Evolutionary conservation across 92 coral and sea anemone genomes (phyloP).

Genomic region (Epizoanthus illoricatus): DNA sequence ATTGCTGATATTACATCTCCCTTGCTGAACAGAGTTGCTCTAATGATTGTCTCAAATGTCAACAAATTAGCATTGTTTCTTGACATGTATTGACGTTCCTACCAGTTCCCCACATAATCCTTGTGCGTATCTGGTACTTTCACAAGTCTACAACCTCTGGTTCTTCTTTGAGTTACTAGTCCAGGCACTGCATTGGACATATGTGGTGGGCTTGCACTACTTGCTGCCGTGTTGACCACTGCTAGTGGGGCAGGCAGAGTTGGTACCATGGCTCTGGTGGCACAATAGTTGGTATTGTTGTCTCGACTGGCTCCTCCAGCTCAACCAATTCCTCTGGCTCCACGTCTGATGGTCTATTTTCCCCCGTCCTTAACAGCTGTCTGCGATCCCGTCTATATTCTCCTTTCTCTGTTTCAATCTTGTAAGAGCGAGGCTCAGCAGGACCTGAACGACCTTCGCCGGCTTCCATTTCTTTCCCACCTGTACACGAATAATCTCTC

Average conservation of each 20-base stretch:
- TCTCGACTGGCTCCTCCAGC: not conserved
- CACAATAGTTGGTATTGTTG: not conserved
- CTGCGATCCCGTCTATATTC: not conserved
- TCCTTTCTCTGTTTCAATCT: no score
- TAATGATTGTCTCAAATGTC: no score
- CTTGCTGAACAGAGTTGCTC: no score
- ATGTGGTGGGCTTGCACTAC: not conserved
- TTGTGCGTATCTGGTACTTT: not conserved
- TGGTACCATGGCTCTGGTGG: not conserved
- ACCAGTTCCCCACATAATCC: not conserved
- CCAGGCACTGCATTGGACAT: not conserved
- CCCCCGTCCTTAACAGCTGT: not conserved
- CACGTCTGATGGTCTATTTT: no score
- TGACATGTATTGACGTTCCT: not conserved
- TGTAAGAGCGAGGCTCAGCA: not conserved
- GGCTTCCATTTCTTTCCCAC: not conserved
- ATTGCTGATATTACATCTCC: no score
- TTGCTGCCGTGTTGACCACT: not conserved
- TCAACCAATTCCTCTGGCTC: not conserved
- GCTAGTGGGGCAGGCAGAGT: not conserved
- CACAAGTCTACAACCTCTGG: not conserved
- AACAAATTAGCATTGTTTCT: no score
- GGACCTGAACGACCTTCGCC: not conserved
- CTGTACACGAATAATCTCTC: not conserved
- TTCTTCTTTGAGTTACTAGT: not conserved